Percentiles rank a stretch among this genome's conserved stretches.
These are phyloP conservation scores for Synergus gifuensis DNA, from an alignment of 2,888 invertebrate genomes.

Conservation along the genomic window DNA sequence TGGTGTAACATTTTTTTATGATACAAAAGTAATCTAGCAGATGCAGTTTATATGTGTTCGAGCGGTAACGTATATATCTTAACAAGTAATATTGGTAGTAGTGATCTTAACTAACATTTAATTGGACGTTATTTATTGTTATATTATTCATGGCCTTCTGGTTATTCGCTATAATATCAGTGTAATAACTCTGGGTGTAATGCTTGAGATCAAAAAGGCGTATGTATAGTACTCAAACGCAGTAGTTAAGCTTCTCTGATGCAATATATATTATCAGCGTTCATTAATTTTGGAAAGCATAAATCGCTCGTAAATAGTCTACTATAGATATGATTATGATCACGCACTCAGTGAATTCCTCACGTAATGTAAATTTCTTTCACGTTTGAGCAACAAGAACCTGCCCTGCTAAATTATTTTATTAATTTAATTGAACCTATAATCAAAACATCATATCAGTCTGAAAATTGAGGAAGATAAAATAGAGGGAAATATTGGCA, in stretches of 20 bases:
- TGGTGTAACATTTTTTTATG: slow-evolving; percentile 33
- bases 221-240: not conserved
- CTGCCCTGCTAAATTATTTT: not conserved
- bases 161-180: slow-evolving; percentile 12
- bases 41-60: slow-evolving; percentile 13
- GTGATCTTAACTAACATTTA: slow-evolving; percentile 37
- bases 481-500: too few relatives aligned
- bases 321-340: not conserved
- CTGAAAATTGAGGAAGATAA: too few relatives aligned
- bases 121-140: slow-evolving; percentile 40
- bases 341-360: not conserved
- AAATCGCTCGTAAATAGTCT: not conserved
- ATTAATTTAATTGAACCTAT: not conserved
- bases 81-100: slow-evolving; percentile 29
- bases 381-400: not conserved
- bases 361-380: not conserved
- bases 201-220: not conserved
- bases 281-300: not conserved
- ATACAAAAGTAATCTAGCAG: slow-evolving; percentile 40
- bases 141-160: slow-evolving; percentile 26
- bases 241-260: not conserved
- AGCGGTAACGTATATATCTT: slow-evolving; percentile 11
- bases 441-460: too few relatives aligned
- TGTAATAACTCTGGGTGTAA: slow-evolving; percentile 14
- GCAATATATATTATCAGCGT: not conserved